Evolutionary conservation across 2,888 invertebrate species (phyloP).

Genomic region (Athetis lepigone): DNA sequence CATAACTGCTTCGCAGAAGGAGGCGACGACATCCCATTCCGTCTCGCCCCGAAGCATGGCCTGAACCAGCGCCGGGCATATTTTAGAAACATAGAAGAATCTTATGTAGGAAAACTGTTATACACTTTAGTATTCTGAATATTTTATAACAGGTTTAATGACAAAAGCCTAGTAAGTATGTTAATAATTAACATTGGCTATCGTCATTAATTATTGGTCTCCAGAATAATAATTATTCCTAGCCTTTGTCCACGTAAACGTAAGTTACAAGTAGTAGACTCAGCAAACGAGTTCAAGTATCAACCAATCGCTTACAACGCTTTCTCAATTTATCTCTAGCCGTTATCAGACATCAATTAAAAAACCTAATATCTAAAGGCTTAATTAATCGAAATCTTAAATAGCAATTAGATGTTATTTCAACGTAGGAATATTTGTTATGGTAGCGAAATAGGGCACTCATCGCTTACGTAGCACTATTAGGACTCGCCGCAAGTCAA

Average conservation of each 20-base stretch:
- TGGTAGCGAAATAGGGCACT: constrained; percentile 60
- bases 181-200: background rate
- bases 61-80: no score
- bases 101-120: background rate
- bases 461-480: constrained; percentile 63
- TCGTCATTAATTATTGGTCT: no score
- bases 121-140: background rate
- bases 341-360: background rate
- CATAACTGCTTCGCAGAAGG: no score
- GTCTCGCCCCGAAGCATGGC: no score
- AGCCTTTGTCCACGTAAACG: no score
- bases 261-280: no score
- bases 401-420: constrained; percentile 63
- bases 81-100: no score
- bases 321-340: no score
- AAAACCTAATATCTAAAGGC: background rate
- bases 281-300: no score
- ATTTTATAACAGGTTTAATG: background rate
- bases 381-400: constrained; percentile 56
- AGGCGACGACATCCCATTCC: no score
- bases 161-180: background rate
- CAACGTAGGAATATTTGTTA: constrained; percentile 59
- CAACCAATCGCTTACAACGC: no score
- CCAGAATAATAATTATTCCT: no score
- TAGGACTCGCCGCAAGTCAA: constrained; percentile 29